Conservation (phyloP, 2,113 vertebrate species). For the Microcebus jonahi region DNA sequence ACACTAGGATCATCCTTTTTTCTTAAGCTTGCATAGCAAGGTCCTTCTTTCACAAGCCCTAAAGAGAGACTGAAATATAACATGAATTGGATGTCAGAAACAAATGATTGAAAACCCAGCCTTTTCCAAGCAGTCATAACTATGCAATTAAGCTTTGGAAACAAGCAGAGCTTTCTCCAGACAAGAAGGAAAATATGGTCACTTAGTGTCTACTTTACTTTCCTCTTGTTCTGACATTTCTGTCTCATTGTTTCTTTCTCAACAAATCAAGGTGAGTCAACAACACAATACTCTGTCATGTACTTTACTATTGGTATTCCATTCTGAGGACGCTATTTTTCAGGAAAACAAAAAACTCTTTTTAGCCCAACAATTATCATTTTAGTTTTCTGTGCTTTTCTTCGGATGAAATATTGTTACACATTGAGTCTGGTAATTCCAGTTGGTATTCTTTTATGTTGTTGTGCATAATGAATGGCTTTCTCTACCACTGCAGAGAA, state of each 20-base stretch:
- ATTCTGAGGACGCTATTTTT: neutral
- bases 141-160: neutral
- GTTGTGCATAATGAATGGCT: too few relatives aligned
- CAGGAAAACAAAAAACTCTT: neutral
- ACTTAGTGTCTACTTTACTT: neutral
- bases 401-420: neutral
- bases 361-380: neutral
- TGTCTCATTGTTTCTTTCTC: neutral
- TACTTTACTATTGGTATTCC: neutral
- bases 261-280: neutral
- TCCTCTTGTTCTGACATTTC: neutral
- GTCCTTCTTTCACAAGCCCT: neutral
- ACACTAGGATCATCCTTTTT: neutral
- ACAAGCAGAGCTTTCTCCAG: neutral
- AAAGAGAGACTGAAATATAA: neutral
- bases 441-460: neutral
- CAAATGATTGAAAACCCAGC: neutral
- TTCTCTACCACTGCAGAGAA: neutral
- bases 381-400: neutral
- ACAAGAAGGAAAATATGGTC: neutral
- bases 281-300: neutral
- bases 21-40: neutral
- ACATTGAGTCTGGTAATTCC: neutral
- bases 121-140: neutral
- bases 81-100: neutral